Conservation (phyloP, 1,140 invertebrate genomes). For the Heliconius himera region DNA sequence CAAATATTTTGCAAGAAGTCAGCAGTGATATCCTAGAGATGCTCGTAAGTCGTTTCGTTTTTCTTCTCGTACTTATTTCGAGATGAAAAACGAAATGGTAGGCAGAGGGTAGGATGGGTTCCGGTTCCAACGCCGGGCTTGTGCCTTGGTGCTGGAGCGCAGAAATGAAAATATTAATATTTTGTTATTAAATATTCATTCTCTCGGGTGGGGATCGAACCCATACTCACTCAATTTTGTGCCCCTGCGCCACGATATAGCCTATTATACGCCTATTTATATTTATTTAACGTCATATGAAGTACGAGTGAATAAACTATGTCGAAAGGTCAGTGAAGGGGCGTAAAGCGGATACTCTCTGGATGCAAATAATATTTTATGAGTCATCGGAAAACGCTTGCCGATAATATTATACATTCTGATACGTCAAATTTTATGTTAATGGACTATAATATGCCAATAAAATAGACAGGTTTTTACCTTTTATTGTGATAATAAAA, state of each 20-base stretch:
- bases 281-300: no score
- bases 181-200: no score
- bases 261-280: no score
- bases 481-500: neutral
- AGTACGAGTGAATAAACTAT: conserved; percentile 9
- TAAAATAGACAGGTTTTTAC: neutral
- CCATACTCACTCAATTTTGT: no score
- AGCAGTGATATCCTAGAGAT: neutral
- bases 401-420: conserved; percentile 8
- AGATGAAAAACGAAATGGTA: neutral
- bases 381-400: conserved; percentile 25
- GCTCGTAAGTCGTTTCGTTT: no score
- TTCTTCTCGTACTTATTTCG: no score
- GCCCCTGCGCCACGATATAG: no score
- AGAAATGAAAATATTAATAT: no score
- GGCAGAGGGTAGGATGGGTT: no score
- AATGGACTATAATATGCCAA: neutral
- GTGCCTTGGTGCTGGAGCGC: no score
- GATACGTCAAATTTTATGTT: conserved; percentile 11
- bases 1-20: neutral
- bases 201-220: no score
- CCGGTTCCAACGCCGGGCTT: no score
- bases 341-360: conserved; percentile 15
- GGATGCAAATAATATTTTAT: conserved; percentile 33
- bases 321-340: conserved; percentile 5